phyloP scores from a whole-genome alignment of 2,113 vertebrate genomes.

The Seriola aureovittata region DNA sequence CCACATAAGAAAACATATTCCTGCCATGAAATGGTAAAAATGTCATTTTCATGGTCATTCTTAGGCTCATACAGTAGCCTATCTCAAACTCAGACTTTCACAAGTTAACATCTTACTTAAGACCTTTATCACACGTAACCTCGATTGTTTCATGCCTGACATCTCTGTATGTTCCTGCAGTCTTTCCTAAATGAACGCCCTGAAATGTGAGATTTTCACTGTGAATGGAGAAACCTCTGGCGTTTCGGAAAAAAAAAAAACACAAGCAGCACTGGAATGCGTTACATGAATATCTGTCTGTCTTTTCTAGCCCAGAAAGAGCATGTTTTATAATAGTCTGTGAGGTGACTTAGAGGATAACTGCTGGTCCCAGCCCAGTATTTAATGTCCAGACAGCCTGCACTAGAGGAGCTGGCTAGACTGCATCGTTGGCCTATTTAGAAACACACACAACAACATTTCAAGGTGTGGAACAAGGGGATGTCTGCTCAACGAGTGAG shows the following conservation, averaged over 20 bases:
- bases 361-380: neutral
- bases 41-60: neutral
- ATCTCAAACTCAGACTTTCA: neutral
- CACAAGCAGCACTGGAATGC: neutral
- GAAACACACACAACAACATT: conserved; percentile 8
- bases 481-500: neutral
- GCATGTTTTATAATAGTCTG: conserved; percentile 35
- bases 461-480: conserved; percentile 15
- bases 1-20: neutral
- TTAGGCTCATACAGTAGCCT: neutral
- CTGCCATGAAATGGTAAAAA: neutral
- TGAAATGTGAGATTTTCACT: neutral
- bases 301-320: neutral
- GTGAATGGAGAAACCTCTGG: neutral
- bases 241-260: neutral
- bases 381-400: conserved; percentile 39
- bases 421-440: conserved; percentile 62
- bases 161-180: neutral
- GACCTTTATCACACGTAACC: neutral
- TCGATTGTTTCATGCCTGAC: neutral
- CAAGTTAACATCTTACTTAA: neutral
- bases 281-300: conserved; percentile 3
- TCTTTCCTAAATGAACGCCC: neutral
- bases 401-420: conserved; percentile 39
- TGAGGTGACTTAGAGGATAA: conserved; percentile 18